phyloP scores from a whole-genome alignment of 2,888 invertebrate species.

The Coleophora deauratella region DNA sequence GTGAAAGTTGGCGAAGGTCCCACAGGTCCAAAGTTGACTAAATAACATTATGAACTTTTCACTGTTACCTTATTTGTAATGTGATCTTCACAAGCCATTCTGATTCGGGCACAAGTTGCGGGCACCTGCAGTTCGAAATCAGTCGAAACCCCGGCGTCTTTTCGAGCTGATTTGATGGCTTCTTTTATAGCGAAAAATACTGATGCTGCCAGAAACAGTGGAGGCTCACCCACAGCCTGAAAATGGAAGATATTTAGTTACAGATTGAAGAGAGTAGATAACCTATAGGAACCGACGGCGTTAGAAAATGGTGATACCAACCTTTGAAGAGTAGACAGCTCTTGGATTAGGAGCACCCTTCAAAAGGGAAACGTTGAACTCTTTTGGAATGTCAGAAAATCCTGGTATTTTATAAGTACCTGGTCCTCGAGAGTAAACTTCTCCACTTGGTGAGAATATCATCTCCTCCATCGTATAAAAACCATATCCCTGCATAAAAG shows the following conservation, averaged over 20 bases:
- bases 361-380: constrained; percentile 88
- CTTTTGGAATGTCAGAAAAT: constrained; percentile 85
- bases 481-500: constrained; percentile 90
- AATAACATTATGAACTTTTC: too few species aligned
- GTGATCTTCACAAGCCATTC: constrained; percentile 90
- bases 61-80: constrained; percentile 81
- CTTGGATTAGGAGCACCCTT: constrained; percentile 86
- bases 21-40: too few species aligned
- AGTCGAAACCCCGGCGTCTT: constrained; percentile 74
- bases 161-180: constrained; percentile 85
- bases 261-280: too few species aligned
- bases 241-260: constrained; percentile 24
- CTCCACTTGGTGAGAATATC: constrained; percentile 82
- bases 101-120: constrained; percentile 89
- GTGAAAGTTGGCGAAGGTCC: too few species aligned
- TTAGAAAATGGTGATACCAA: constrained; percentile 28
- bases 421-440: constrained; percentile 83
- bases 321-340: constrained; percentile 93
- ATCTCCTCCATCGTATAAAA: constrained; percentile 88
- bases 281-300: too few species aligned
- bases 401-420: constrained; percentile 91
- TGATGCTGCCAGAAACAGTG: constrained; percentile 89
- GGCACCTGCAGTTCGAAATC: constrained; percentile 84
- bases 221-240: constrained; percentile 96
- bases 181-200: constrained; percentile 92